phyloP scores from a whole-genome alignment of 64 coral and sea anemone species.

The Montipora efflorescens region DNA sequence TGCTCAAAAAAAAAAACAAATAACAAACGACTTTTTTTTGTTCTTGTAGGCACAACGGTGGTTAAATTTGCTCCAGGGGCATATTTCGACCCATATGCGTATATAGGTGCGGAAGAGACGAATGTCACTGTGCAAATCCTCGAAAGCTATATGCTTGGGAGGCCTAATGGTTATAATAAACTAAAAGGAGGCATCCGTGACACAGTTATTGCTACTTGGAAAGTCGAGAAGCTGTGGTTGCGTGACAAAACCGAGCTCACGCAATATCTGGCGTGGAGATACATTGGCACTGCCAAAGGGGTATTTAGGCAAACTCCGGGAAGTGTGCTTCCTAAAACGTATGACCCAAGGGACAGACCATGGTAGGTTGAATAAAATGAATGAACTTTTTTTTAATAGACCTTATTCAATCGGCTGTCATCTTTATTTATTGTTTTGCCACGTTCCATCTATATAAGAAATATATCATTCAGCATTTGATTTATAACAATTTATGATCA shows the following conservation, averaged over 20 bases:
- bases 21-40: too few relatives aligned
- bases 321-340: slow-evolving; percentile 7
- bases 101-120: slow-evolving; percentile 47
- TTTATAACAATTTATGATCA: too few relatives aligned
- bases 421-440: too few relatives aligned
- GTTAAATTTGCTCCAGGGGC: slow-evolving; percentile 57
- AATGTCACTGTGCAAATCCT: not conserved
- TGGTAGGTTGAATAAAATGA: slow-evolving; percentile 42
- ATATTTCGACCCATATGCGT: slow-evolving; percentile 47
- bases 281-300: slow-evolving; percentile 70
- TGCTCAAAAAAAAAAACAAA: too few relatives aligned
- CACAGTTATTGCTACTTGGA: slow-evolving; percentile 56
- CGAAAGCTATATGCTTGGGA: slow-evolving; percentile 12
- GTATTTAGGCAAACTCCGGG: slow-evolving; percentile 64
- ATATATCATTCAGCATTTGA: too few relatives aligned
- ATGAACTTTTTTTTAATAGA: too few relatives aligned
- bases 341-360: slow-evolving; percentile 58
- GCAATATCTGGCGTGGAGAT: slow-evolving; percentile 65
- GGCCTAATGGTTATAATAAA: not conserved
- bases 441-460: too few relatives aligned
- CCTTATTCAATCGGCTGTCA: too few relatives aligned
- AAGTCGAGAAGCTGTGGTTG: slow-evolving; percentile 55
- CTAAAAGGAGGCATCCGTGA: slow-evolving; percentile 13
- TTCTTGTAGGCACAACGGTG: slow-evolving; percentile 35
- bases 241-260: slow-evolving; percentile 31